A percentile compares a stretch with the other conserved stretches of the same genome.
These are phyloP conservation scores for Thunnus thynnus DNA, from an alignment of 2,113 vertebrate genomes.

Conservation along the genomic window DNA sequence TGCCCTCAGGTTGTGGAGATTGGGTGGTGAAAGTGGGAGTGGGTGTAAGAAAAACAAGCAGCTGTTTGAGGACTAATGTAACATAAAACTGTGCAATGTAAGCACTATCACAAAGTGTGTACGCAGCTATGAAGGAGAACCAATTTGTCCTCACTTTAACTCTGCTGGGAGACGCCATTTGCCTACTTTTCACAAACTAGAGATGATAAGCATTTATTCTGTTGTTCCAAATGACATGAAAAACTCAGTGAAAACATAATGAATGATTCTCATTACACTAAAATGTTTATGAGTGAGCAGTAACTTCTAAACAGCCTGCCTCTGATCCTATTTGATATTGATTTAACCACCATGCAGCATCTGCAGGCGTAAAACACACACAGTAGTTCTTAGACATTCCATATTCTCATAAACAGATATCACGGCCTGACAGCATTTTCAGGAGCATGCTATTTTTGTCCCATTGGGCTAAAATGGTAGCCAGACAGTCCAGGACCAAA, in stretches of 20 bases:
- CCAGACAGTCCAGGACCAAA: slow-evolving; percentile 71
- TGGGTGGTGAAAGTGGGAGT: neutral
- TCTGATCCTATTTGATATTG: slow-evolving; percentile 24
- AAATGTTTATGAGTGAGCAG: slow-evolving; percentile 31
- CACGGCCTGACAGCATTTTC: slow-evolving; percentile 38
- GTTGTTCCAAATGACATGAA: slow-evolving; percentile 1
- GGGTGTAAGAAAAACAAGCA: slow-evolving; percentile 39
- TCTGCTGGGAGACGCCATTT: slow-evolving; percentile 50
- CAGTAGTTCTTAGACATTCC: slow-evolving; percentile 1
- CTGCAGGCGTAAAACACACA: slow-evolving; percentile 24
- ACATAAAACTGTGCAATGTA: slow-evolving; percentile 47
- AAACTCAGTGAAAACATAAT: neutral
- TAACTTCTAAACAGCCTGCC: slow-evolving; percentile 12
- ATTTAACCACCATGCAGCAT: slow-evolving; percentile 25
- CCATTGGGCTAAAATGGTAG: slow-evolving; percentile 49
- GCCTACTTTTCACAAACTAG: slow-evolving; percentile 39
- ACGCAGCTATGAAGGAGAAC: slow-evolving; percentile 36
- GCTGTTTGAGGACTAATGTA: slow-evolving; percentile 50
- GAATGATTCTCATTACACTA: slow-evolving; percentile 11
- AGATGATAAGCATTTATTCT: slow-evolving; percentile 34
- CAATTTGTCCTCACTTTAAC: slow-evolving; percentile 54
- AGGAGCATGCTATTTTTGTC: slow-evolving; percentile 52
- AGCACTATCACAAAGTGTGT: slow-evolving; percentile 60
- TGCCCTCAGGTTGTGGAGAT: slow-evolving; percentile 41
- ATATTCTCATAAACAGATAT: slow-evolving; percentile 52